phyloP scores from a whole-genome alignment of 2,113 vertebrate genomes.

The Nematolebias whitei region DNA sequence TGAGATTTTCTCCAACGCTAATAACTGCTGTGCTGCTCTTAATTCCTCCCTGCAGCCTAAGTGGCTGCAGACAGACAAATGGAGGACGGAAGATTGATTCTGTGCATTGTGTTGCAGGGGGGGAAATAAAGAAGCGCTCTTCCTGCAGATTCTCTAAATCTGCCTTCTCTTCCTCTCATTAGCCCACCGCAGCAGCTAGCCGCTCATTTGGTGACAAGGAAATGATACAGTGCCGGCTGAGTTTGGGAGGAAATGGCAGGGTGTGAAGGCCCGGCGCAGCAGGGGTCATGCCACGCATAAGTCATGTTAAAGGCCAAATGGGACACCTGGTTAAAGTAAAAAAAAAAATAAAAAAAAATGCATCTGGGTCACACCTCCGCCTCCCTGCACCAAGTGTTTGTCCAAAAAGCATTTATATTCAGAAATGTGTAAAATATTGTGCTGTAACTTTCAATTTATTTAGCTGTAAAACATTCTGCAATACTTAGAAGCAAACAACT shows the following conservation, averaged over 20 bases:
- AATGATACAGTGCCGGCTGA: slow-evolving; percentile 94
- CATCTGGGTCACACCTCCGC: slow-evolving; percentile 60
- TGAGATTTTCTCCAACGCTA: slow-evolving; percentile 61
- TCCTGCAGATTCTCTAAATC: slow-evolving; percentile 90
- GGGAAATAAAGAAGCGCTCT: slow-evolving; percentile 79
- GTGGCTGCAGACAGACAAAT: slow-evolving; percentile 89
- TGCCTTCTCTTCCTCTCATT: slow-evolving; percentile 92
- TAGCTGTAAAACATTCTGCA: too few relatives aligned
- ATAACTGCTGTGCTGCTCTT: slow-evolving; percentile 89
- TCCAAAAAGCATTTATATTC: neutral
- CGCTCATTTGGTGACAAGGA: slow-evolving; percentile 97
- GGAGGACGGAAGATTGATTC: slow-evolving; percentile 88
- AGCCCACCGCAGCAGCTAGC: slow-evolving; percentile 86
- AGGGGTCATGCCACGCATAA: slow-evolving; percentile 89
- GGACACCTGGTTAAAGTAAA: slow-evolving; percentile 75
- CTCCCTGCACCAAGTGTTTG: neutral
- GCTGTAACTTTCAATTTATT: neutral
- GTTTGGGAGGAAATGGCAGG: slow-evolving; percentile 97
- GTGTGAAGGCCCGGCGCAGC: slow-evolving; percentile 84
- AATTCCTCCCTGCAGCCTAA: slow-evolving; percentile 93
- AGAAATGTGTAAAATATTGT: too few relatives aligned
- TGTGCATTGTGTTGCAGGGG: slow-evolving; percentile 87
- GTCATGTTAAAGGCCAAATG: slow-evolving; percentile 86
- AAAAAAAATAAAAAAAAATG: slow-evolving; percentile 21
- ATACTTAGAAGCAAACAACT: neutral